Base-by-base conservation (phyloP, 2,113 vertebrate genomes). In the Cariama cristata region DNA sequence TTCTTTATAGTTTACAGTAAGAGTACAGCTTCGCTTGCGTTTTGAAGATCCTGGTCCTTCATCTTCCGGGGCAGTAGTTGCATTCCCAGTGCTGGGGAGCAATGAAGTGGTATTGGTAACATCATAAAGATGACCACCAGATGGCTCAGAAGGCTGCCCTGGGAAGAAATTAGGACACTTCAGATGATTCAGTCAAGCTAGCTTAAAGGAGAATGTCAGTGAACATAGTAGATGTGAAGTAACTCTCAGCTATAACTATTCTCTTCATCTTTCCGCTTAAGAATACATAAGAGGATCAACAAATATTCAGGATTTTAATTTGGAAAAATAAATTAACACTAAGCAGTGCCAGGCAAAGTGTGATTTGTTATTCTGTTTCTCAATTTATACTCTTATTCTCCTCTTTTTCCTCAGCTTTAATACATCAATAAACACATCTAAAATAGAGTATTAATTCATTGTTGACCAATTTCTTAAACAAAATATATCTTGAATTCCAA, bases 1-100 rank as follows among this genome's bases (percentile, higher is more conserved):
- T 52, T 99, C 99, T 89, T 99, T 99, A 62, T 99, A 99, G 98
- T 79, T 98, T 55, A 99, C 98, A 3, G 35, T 53, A 88, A 97
- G 79, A 32, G 98, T 98, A 94, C 98, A 98, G 85, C 99, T 98
- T 4, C 99, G 98, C 87, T 98, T 99, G 74, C 98, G 98, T 50
- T 94, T 58, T 53, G 90, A 93, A 68, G 85, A 79, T 6, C 47
- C 76, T 85, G 86, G 93, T 90, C 72, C 96, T 95, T 97, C 98
- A 32, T 27, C 11, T 59, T 68, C 73, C 64, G 53, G 62, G 42
- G 7, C 27, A 40, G 4, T 0, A 55, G 66, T 8, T 42, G 14
- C 21, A 18, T 56, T 75, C 40, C 93, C 92, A 14, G 67, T 80
- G 40, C 79, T 93, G 8, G 96, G 67, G 27, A 96, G 91, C 52